Conservation (phyloP, 1,140 invertebrate genomes). For the Meloidogyne floridensis region DNA sequence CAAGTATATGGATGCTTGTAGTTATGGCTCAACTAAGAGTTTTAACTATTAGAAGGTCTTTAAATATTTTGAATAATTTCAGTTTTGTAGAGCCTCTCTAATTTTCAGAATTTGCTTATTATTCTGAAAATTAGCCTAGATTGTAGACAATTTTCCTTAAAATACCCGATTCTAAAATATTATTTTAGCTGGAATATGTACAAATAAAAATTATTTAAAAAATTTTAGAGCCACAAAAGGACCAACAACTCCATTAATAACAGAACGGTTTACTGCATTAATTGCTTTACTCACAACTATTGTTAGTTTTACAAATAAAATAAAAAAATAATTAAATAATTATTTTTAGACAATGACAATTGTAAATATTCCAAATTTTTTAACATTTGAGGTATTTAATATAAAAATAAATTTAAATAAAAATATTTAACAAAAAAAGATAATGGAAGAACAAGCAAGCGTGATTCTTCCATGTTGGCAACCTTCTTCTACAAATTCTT, state of each 20-base stretch:
- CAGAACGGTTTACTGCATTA: slow-evolving; percentile 51
- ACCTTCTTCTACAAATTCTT: neutral
- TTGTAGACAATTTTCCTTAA: too few species aligned
- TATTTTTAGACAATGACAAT: slow-evolving; percentile 43
- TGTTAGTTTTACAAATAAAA: neutral
- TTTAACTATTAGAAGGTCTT: slow-evolving; percentile 53
- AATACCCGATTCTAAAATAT: too few species aligned
- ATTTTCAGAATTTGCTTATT: too few species aligned
- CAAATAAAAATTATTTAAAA: too few species aligned
- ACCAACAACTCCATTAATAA: slow-evolving; percentile 52
- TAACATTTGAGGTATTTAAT: slow-evolving; percentile 56
- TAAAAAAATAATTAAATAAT: neutral
- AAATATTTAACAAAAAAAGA: neutral
- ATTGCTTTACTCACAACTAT: slow-evolving; percentile 53
- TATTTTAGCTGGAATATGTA: too few species aligned
- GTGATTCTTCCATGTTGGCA: slow-evolving; percentile 26
- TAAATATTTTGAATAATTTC: too few species aligned
- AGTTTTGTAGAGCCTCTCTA: too few species aligned
- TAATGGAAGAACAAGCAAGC: slow-evolving; percentile 22
- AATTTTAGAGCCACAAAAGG: slow-evolving; percentile 51
- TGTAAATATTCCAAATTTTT: slow-evolving; percentile 62
- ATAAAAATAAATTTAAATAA: neutral
- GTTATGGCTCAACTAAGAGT: slow-evolving; percentile 61
- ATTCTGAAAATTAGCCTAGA: too few species aligned
- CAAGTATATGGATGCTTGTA: slow-evolving; percentile 44